phyloP scores from a whole-genome alignment of 2,888 invertebrate species.

The Notodonta dromedarius region DNA sequence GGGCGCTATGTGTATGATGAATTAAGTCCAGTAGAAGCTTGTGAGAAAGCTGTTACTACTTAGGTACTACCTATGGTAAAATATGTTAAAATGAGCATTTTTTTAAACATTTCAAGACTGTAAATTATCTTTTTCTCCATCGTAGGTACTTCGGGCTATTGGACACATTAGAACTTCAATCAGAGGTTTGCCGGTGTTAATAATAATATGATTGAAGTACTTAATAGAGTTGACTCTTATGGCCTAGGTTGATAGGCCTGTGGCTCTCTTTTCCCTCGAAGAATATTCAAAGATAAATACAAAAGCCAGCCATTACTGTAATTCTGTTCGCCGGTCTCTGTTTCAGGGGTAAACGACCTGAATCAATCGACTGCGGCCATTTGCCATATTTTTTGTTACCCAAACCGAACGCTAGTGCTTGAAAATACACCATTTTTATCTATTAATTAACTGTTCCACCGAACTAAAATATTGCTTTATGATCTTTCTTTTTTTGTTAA shows the following conservation, averaged over 20 bases:
- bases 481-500: conserved; percentile 5
- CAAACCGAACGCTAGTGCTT: conserved; percentile 25
- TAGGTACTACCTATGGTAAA: no score
- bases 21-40: neutral
- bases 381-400: conserved; percentile 45
- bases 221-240: no score
- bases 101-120: no score
- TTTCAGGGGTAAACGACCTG: conserved; percentile 73
- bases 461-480: conserved; percentile 19
- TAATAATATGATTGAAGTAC: no score
- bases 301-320: conserved; percentile 48
- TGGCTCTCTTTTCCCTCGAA: conserved; percentile 8
- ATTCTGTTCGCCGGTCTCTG: conserved; percentile 45
- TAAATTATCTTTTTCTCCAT: no score
- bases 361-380: conserved; percentile 63
- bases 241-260: neutral
- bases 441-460: conserved; percentile 24
- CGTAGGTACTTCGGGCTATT: no score
- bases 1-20: neutral
- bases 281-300: conserved; percentile 28
- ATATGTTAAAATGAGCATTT: no score
- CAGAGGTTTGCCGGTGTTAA: no score
- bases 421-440: conserved; percentile 24
- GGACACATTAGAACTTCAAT: no score
- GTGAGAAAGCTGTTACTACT: neutral